A percentile compares a stretch with the other conserved stretches of the same genome.
These are phyloP conservation scores for Pseudobourletiella spinata DNA, from an alignment of 1,140 invertebrate genomes.

Conservation along the genomic window DNA sequence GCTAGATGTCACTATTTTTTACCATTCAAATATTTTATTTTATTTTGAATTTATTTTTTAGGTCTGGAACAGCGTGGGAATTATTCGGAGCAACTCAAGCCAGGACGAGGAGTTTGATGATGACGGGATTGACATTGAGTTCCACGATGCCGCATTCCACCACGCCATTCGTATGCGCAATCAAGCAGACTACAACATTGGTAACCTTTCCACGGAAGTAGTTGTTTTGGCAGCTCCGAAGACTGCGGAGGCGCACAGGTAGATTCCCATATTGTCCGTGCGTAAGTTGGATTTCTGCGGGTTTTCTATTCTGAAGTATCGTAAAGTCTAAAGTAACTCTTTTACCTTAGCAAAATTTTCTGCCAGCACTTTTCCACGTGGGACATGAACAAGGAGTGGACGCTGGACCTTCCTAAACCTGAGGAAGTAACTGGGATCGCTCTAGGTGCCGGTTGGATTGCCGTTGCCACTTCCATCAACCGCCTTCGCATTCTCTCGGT, in stretches of 20 bases:
- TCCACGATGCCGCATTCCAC: constrained; percentile 83
- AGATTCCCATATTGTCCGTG: too few species aligned
- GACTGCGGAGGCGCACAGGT: constrained; percentile 47
- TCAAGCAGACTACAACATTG: constrained; percentile 66
- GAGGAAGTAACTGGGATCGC: constrained; percentile 67
- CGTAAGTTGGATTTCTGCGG: too few species aligned
- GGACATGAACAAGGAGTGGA: constrained; percentile 82
- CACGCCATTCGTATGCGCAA: constrained; percentile 84
- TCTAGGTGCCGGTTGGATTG: constrained; percentile 63
- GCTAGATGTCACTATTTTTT: background rate
- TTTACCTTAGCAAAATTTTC: constrained; percentile 53
- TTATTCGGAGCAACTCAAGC: constrained; percentile 61
- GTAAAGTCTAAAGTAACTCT: too few species aligned
- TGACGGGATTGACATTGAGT: constrained; percentile 83
- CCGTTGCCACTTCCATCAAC: constrained; percentile 61
- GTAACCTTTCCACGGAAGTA: constrained; percentile 66
- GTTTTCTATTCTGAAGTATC: too few species aligned
- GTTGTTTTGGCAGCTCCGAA: constrained; percentile 67
- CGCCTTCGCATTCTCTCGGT: constrained; percentile 72
- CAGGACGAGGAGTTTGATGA: constrained; percentile 50
- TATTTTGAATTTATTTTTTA: too few species aligned
- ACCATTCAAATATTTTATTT: too few species aligned
- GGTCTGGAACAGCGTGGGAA: constrained; percentile 80
- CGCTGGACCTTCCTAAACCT: constrained; percentile 57
- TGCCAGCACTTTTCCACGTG: constrained; percentile 65